Base-by-base conservation (phyloP, 1,140 invertebrate species). In the Drosophila nigromelanica region DNA sequence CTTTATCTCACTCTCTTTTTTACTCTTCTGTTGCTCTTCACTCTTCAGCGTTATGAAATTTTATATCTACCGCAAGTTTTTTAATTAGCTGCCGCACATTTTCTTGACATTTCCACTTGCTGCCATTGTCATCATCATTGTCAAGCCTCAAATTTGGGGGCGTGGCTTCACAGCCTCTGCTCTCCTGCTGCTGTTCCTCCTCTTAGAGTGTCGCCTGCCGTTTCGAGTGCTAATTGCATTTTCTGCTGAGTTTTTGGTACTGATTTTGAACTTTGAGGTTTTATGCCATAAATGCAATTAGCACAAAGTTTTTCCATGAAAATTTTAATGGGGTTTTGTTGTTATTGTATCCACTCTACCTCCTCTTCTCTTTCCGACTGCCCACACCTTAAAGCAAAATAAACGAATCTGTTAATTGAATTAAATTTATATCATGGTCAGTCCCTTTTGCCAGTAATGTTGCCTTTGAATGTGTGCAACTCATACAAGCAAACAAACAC, bases 151-250 rank as follows among this genome's bases (percentile, higher is more conserved):
- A 51, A 52, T 40, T 67, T 66, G 69, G 4, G 39, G 69, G 69
- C 69, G 47, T 72, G 62, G 24, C 48, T 4, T 8, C 18, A 15
- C 55, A 37, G 15, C 37, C 18, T 35, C 30, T n/a, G 24, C n/a
- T n/a, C n/a, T n/a, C n/a, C n/a, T n/a, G n/a, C n/a, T n/a, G n/a
- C n/a, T n/a, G n/a, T n/a, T 18, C 48, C 42, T 11, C 14, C 27
- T 52, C 52, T 37, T 50, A 40, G 40, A 40, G 40, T 11, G 47
- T 51, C 37, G 42, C 5, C 45, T 60, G 66, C 47, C 62, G 58
- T 68, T 55, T 82, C 58, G 30, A 82, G 80, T 82, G 80, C 79
- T 82, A 82, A 82, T 82, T 82, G 80, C 80, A 82, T 82, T 82
- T 72, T 71, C 35, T 62, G 76, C 45, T 61, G 21, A 45, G 61